Evolutionary conservation across 1,140 invertebrate genomes (phyloP).

Genomic region (Agrilus planipennis): DNA sequence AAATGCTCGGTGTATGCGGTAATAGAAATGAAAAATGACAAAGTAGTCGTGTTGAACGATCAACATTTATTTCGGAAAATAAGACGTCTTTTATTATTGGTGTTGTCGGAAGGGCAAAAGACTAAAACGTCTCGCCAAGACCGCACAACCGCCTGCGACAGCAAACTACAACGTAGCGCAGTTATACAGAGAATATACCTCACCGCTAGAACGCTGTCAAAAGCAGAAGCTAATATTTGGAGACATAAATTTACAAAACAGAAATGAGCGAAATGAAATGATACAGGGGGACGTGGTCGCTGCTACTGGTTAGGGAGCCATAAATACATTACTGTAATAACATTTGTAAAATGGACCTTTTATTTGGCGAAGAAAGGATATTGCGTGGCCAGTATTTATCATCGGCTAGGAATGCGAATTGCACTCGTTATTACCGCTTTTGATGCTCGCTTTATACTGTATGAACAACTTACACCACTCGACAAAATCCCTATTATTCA

Average conservation of each 20-base stretch:
- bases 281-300: slow-evolving; percentile 2
- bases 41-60: slow-evolving; percentile 20
- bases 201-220: slow-evolving; percentile 20
- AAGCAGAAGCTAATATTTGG: slow-evolving; percentile 28
- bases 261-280: slow-evolving; percentile 28
- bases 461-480: too few relatives aligned
- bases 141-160: slow-evolving; percentile 11
- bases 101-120: background rate
- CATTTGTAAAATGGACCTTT: slow-evolving; percentile 26
- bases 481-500: too few relatives aligned
- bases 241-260: slow-evolving; percentile 33
- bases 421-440: slow-evolving; percentile 11
- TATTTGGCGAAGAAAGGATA: slow-evolving; percentile 25
- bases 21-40: too few relatives aligned
- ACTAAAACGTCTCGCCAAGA: slow-evolving; percentile 9
- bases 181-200: too few relatives aligned
- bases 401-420: slow-evolving; percentile 14
- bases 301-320: slow-evolving; percentile 18
- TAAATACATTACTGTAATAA: slow-evolving; percentile 30
- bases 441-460: too few relatives aligned
- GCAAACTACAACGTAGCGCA: slow-evolving; percentile 11
- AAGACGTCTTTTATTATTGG: slow-evolving; percentile 16
- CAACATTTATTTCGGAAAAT: slow-evolving; percentile 20
- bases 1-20: too few relatives aligned
- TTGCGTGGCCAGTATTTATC: slow-evolving; percentile 23